Evolutionary conservation across 1,140 invertebrate species (phyloP).

Genomic region (Trichonephila inaurata): DNA sequence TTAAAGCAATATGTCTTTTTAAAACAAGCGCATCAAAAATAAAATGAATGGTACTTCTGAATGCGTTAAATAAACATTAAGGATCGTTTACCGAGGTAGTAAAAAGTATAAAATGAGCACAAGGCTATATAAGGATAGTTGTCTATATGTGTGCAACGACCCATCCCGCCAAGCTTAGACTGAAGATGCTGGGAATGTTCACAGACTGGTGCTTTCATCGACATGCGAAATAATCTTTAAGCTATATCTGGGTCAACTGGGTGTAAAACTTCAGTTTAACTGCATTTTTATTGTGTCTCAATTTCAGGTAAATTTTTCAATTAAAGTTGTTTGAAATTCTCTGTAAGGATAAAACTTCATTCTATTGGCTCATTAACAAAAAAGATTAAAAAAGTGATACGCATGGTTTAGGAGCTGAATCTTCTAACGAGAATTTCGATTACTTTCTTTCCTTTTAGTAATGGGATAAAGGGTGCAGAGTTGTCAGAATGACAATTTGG

Average conservation of each 20-base stretch:
- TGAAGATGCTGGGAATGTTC: slow-evolving; percentile 57
- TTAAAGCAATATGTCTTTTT: not conserved
- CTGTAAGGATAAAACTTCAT: not conserved
- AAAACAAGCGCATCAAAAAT: not conserved
- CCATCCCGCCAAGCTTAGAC: not conserved
- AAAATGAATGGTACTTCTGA: not conserved
- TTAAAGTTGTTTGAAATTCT: not conserved
- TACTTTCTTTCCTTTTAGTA: not conserved
- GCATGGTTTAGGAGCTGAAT: not conserved
- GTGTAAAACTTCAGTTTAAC: slow-evolving; percentile 22
- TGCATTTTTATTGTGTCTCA: not conserved
- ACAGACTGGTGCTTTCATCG: slow-evolving; percentile 47
- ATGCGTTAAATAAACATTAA: slow-evolving; percentile 8
- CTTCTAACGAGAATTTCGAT: not conserved
- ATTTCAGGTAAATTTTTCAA: not conserved
- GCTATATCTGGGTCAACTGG: slow-evolving; percentile 47
- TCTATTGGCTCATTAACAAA: not conserved
- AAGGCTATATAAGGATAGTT: not conserved
- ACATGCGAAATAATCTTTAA: slow-evolving; percentile 14
- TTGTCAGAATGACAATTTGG: not conserved
- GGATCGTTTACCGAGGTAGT: not conserved
- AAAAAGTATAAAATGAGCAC: slow-evolving; percentile 35
- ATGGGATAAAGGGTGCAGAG: not conserved
- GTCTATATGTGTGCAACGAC: not conserved
- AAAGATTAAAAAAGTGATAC: not conserved